A percentile compares a stretch with the other conserved stretches of the same genome.
Conservation (phyloP, 2,113 vertebrate species). For the Megaceryle maxima region DNA sequence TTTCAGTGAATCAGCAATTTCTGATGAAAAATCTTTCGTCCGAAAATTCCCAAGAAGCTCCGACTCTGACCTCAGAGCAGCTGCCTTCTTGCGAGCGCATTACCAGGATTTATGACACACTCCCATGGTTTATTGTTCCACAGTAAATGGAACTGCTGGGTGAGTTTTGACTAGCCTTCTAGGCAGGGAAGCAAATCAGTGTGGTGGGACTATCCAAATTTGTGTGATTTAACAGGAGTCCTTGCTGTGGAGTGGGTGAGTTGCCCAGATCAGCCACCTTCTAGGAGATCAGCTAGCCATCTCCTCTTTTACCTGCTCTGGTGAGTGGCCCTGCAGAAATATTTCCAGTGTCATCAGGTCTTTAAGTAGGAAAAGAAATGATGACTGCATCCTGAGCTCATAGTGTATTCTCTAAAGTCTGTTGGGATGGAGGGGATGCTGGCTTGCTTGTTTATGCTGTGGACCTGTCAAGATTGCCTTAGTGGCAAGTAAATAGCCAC, state of each 20-base stretch:
- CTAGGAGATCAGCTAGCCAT: too few relatives aligned
- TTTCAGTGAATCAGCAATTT: constrained; percentile 60
- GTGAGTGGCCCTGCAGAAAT: neutral
- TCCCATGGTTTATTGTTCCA: constrained; percentile 53
- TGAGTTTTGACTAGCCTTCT: constrained; percentile 21
- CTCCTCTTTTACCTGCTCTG: neutral
- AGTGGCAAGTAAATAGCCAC: neutral
- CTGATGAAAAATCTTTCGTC: constrained; percentile 59
- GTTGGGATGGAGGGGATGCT: neutral
- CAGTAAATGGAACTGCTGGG: neutral
- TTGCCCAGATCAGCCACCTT: neutral
- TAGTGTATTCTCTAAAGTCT: neutral
- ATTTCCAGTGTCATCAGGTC: neutral
- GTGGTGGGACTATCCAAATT: neutral
- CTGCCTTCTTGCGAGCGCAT: constrained; percentile 15
- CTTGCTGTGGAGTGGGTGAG: neutral
- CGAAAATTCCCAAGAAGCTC: constrained; percentile 55
- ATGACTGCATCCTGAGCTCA: neutral
- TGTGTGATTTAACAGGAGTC: neutral
- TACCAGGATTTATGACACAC: constrained; percentile 30
- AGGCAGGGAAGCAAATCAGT: neutral
- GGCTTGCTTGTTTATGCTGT: neutral
- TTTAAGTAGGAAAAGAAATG: neutral
- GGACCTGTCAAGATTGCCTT: neutral
- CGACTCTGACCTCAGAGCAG: neutral